Evolutionary conservation across 2,113 vertebrate genomes (phyloP).

Genomic region (Lamprotornis superbus): DNA sequence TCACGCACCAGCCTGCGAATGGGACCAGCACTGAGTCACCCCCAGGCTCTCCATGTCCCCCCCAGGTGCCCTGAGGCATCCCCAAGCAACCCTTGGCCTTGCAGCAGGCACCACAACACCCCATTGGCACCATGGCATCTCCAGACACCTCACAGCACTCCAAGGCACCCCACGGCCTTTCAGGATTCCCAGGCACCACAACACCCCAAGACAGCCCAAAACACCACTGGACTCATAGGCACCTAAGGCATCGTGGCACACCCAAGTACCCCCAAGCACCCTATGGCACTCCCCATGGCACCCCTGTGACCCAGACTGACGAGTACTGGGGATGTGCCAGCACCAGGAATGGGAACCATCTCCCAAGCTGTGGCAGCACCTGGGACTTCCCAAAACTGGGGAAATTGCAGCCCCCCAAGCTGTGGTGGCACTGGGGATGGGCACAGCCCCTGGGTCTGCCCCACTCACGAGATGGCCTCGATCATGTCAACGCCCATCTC

Average conservation of each 20-base stretch:
- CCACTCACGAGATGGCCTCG: conserved; percentile 94
- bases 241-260: background rate
- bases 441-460: background rate
- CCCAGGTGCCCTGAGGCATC: background rate
- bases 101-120: too few relatives aligned
- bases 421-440: accelerated
- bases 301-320: background rate
- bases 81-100: background rate
- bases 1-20: conserved; percentile 87
- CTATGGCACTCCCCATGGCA: background rate
- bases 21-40: background rate
- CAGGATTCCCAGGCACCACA: too few relatives aligned
- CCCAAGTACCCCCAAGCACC: background rate
- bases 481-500: conserved; percentile 99
- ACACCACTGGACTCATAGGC: too few relatives aligned
- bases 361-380: too few relatives aligned
- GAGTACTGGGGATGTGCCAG: background rate
- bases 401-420: background rate
- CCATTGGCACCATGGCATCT: background rate
- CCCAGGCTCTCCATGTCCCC: accelerated
- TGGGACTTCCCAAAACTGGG: background rate
- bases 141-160: background rate
- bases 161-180: background rate
- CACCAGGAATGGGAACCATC: background rate
- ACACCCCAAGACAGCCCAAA: too few relatives aligned